Evolutionary conservation across 2,113 vertebrate genomes (phyloP).

Genomic region (Engraulis encrasicolus): DNA sequence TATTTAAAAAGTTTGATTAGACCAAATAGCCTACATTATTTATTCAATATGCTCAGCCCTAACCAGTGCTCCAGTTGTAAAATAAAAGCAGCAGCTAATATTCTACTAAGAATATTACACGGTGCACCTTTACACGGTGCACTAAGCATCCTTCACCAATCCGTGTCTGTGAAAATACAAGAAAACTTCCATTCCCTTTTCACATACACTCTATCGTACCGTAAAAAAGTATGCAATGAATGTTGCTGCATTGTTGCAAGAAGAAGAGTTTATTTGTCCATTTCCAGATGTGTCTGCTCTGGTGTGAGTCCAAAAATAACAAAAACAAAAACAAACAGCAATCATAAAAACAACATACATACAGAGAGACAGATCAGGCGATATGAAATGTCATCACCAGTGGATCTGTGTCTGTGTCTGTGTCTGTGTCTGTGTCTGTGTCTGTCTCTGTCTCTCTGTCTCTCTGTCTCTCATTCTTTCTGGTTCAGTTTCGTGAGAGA

Average conservation of each 20-base stretch:
- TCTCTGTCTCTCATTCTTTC: background rate
- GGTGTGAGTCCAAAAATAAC: background rate
- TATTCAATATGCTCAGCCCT: no score
- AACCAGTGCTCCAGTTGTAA: no score
- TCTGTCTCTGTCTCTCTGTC: background rate
- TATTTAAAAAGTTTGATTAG: no score
- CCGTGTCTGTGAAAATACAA: background rate
- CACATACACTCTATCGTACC: background rate
- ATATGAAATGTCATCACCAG: background rate
- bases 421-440: background rate
- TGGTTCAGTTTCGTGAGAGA: background rate
- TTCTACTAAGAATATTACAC: no score
- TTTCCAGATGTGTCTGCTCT: constrained; percentile 14
- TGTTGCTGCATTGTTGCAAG: background rate
- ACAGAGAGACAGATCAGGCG: background rate
- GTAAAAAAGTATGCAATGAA: background rate
- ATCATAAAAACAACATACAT: no score
- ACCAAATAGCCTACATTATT: no score
- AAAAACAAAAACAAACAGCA: background rate
- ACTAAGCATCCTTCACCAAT: background rate
- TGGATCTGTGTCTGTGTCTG: background rate
- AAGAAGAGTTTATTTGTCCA: background rate
- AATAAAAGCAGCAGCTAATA: no score
- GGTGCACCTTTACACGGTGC: background rate
- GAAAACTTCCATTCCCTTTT: background rate